Conservation (phyloP, 2,888 invertebrate genomes). For the Eurytoma californica region DNA sequence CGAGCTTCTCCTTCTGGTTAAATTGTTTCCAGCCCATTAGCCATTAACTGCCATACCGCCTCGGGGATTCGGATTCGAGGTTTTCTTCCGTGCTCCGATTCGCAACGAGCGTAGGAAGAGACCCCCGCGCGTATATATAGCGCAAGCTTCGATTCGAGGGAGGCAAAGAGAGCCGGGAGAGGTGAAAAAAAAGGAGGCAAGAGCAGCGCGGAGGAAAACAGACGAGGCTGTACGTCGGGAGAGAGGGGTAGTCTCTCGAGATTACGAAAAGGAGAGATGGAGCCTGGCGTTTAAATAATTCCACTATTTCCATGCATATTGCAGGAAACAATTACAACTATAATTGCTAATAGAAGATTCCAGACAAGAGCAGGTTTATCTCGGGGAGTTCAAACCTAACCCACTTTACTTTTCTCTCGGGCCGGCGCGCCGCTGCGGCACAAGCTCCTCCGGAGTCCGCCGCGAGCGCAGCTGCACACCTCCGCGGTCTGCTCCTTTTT, state of each 20-base stretch:
- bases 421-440: slow-evolving; percentile 55
- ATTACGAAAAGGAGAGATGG: slow-evolving; percentile 62
- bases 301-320: slow-evolving; percentile 75
- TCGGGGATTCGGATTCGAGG: slow-evolving; percentile 67
- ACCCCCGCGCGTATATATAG: slow-evolving; percentile 1
- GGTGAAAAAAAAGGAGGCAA: slow-evolving; percentile 39
- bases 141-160: slow-evolving; percentile 24
- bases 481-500: slow-evolving; percentile 54
- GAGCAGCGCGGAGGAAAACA: neutral
- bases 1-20: slow-evolving; percentile 59
- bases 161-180: neutral
- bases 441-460: neutral
- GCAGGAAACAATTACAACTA: slow-evolving; percentile 75
- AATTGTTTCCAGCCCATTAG: slow-evolving; percentile 73
- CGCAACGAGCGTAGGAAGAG: slow-evolving; percentile 52
- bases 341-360: slow-evolving; percentile 75
- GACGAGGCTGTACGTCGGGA: slow-evolving; percentile 47
- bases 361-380: slow-evolving; percentile 74
- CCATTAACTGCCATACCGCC: slow-evolving; percentile 63
- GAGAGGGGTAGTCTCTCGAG: slow-evolving; percentile 32
- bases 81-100: slow-evolving; percentile 62
- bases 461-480: slow-evolving; percentile 10
- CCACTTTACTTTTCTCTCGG: slow-evolving; percentile 57
- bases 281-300: slow-evolving; percentile 73
- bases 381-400: slow-evolving; percentile 65